phyloP scores from a whole-genome alignment of 2,888 invertebrate genomes.

The Lithophane ornitopus region DNA sequence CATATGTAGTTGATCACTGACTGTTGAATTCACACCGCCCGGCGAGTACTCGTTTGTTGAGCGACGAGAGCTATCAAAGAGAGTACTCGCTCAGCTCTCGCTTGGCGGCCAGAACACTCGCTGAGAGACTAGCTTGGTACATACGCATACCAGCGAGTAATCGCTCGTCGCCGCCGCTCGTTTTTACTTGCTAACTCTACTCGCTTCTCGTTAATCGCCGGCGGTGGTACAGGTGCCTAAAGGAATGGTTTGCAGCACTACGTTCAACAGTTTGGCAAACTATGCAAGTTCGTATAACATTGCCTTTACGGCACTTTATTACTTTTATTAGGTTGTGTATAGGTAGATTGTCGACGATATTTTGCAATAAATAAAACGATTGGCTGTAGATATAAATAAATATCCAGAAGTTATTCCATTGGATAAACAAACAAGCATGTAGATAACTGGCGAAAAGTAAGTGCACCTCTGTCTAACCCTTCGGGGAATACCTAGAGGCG shows the following conservation, averaged over 20 bases:
- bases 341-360: constrained; percentile 2
- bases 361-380: neutral
- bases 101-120: neutral
- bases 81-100: neutral
- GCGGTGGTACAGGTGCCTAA: neutral
- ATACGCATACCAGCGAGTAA: neutral
- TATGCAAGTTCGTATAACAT: neutral
- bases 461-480: too few relatives aligned
- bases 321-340: constrained; percentile 14
- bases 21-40: neutral
- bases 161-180: neutral
- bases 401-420: neutral
- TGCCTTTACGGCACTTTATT: neutral
- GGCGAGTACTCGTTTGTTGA: neutral
- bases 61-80: neutral
- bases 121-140: neutral
- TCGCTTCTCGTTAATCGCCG: neutral
- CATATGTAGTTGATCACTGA: neutral
- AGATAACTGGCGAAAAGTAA: neutral
- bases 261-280: neutral
- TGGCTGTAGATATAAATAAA: neutral
- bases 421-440: neutral
- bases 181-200: neutral
- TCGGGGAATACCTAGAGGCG: too few relatives aligned
- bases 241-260: neutral